phyloP scores from a whole-genome alignment of 2,888 invertebrate species.

The Eurytoma californica region DNA sequence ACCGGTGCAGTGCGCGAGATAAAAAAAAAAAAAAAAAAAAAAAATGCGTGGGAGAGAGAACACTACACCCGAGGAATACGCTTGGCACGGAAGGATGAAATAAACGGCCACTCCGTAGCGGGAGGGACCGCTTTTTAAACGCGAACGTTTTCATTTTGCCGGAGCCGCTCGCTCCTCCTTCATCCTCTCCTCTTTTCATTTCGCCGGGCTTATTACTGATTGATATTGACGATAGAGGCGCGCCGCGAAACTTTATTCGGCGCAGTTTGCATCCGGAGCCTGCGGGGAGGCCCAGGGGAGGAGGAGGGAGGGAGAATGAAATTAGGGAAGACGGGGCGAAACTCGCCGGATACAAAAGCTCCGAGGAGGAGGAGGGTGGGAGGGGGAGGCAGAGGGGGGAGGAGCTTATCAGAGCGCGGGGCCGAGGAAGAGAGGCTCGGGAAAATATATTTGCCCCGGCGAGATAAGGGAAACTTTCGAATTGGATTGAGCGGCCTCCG shows the following conservation, averaged over 20 bases:
- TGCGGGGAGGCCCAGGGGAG: background rate
- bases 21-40: too few species aligned
- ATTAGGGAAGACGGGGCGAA: constrained; percentile 4
- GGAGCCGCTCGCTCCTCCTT: constrained; percentile 1
- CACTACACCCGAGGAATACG: background rate
- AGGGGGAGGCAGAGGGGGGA: background rate
- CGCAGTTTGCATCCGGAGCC: background rate
- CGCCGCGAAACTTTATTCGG: background rate
- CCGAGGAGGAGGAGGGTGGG: too few species aligned
- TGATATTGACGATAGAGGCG: constrained; percentile 27
- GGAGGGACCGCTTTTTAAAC: constrained; percentile 27
- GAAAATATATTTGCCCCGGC: background rate
- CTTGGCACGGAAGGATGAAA: constrained; percentile 7
- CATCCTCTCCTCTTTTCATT: constrained; percentile 10
- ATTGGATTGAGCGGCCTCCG: background rate
- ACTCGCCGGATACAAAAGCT: constrained; percentile 16
- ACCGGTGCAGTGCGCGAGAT: too few species aligned
- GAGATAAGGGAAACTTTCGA: constrained; percentile 12
- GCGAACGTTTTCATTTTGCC: constrained; percentile 38
- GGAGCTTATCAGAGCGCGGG: background rate
- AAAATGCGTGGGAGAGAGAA: background rate
- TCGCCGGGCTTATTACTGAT: constrained; percentile 22
- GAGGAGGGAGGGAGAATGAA: background rate
- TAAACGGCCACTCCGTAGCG: constrained; percentile 20
- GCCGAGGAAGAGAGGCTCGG: background rate